These are phyloP conservation scores for Meloidogyne chitwoodi DNA, from an alignment of 1,140 invertebrate genomes.

Conservation along the genomic window DNA sequence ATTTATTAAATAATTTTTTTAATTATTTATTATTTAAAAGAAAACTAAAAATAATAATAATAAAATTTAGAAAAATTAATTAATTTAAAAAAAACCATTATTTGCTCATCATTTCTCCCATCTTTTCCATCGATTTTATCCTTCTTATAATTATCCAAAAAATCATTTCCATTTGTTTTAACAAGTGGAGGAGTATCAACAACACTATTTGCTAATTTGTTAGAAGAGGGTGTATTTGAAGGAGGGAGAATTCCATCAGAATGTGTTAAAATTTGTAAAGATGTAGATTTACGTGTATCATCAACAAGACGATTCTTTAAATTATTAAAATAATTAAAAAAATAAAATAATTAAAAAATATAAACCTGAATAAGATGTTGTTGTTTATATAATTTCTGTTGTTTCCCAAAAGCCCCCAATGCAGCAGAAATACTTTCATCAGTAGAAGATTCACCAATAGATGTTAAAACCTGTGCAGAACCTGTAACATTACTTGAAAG, in stretches of 20 bases:
- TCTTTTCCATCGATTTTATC: neutral
- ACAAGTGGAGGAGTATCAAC: neutral
- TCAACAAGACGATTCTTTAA: constrained; percentile 7
- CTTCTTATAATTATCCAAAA: neutral
- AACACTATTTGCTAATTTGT: neutral
- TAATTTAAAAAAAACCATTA: too few species aligned
- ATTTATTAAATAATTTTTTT: too few species aligned
- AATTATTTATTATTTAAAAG: too few species aligned
- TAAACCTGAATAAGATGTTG: neutral
- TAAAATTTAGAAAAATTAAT: too few species aligned
- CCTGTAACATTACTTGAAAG: neutral
- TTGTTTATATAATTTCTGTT: neutral
- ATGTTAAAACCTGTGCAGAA: constrained; percentile 23
- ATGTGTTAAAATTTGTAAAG: constrained; percentile 47
- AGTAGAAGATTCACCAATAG: neutral
- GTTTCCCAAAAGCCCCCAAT: neutral
- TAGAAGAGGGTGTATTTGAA: constrained; percentile 6
- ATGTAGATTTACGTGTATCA: constrained; percentile 53
- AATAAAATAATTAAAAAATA: neutral
- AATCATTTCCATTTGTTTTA: neutral
- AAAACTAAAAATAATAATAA: too few species aligned
- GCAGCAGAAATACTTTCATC: neutral
- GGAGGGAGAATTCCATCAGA: constrained; percentile 16
- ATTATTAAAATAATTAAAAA: neutral
- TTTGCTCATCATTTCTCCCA: neutral